These are phyloP conservation scores for Papilio gigon DNA, from an alignment of 2,888 invertebrate species.

Conservation along the genomic window DNA sequence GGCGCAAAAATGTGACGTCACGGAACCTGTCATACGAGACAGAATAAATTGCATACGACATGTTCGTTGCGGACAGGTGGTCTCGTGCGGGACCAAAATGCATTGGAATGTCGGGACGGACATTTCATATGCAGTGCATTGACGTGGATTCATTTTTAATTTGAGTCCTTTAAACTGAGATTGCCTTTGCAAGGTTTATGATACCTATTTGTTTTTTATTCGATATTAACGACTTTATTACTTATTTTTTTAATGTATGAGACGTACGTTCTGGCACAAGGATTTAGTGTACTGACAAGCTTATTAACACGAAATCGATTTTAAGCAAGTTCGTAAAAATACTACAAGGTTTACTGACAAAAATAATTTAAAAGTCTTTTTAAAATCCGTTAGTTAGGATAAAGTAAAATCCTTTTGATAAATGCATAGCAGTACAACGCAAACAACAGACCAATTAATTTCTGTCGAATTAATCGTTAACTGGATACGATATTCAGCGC, in stretches of 20 bases:
- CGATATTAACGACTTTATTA: neutral
- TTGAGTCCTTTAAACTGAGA: conserved; percentile 23
- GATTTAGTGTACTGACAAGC: neutral
- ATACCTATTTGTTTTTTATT: neutral
- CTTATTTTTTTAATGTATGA: neutral
- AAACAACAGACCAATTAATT: conserved; percentile 33
- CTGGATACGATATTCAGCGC: conserved; percentile 8
- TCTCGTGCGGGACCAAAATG: conserved; percentile 56
- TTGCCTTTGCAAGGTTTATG: neutral
- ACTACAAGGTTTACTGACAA: neutral
- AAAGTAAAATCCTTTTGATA: neutral
- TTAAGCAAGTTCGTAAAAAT: neutral
- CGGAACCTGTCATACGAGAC: conserved; percentile 49
- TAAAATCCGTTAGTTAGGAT: neutral
- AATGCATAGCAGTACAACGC: conserved; percentile 9
- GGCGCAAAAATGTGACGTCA: conserved; percentile 58
- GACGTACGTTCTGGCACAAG: neutral
- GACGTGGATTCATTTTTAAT: conserved; percentile 38
- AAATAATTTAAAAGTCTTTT: neutral
- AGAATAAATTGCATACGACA: conserved; percentile 63
- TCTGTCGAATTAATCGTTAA: conserved; percentile 20
- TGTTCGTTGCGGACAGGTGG: conserved; percentile 71
- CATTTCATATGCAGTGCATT: conserved; percentile 39
- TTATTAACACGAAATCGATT: neutral
- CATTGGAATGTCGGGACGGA: conserved; percentile 52